Evolutionary conservation across 2,888 invertebrate genomes (phyloP).

Genomic region (Drosophila quinaria): DNA sequence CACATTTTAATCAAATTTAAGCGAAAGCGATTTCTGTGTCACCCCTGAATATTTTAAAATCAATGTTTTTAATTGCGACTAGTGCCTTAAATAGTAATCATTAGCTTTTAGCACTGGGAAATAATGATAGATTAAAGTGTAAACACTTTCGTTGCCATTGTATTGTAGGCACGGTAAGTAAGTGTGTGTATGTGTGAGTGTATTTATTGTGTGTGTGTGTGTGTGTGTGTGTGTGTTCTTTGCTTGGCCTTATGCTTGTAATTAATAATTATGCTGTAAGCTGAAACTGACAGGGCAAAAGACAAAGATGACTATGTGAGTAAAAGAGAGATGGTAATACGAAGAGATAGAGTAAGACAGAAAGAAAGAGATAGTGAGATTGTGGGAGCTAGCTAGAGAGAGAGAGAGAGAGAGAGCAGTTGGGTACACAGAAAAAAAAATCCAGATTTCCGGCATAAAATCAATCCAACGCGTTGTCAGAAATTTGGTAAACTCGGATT

Average conservation of each 20-base stretch:
- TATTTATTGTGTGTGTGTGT: constrained; percentile 1
- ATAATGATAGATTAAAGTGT: constrained; percentile 19
- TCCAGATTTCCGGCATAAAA: too few species aligned
- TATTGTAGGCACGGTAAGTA: background rate
- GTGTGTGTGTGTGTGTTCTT: constrained; percentile 21
- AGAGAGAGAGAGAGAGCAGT: background rate
- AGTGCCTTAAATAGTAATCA: too few species aligned
- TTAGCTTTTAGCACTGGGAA: too few species aligned
- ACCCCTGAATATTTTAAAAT: too few species aligned
- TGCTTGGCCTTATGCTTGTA: constrained; percentile 30
- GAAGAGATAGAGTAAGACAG: background rate
- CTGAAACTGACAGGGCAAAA: constrained; percentile 8
- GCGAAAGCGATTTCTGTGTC: too few species aligned
- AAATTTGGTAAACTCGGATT: too few species aligned
- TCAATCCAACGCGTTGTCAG: too few species aligned
- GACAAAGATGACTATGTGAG: background rate
- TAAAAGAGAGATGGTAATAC: background rate
- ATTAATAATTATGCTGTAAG: constrained; percentile 58
- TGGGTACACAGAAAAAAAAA: too few species aligned
- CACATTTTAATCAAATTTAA: too few species aligned
- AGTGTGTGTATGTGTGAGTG: background rate
- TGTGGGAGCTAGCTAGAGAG: constrained; percentile 2
- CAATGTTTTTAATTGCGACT: too few species aligned
- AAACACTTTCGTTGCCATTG: constrained; percentile 20
- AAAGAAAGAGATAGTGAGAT: background rate